phyloP scores from a whole-genome alignment of 2,113 vertebrate genomes.

The Heterochromis multidens region DNA sequence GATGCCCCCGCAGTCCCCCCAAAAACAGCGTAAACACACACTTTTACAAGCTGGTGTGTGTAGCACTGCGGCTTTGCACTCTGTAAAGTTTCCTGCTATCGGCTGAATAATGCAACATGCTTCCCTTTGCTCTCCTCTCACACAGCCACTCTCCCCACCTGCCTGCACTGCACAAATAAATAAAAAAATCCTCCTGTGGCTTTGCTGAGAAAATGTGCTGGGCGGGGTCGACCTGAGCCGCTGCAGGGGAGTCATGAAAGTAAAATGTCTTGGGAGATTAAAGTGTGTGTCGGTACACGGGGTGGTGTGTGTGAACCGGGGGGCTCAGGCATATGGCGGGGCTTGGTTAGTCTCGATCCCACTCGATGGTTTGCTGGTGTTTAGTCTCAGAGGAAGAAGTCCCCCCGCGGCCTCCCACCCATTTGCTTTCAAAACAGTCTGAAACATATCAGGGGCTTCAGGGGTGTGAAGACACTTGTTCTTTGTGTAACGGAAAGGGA shows the following conservation, averaged over 20 bases:
- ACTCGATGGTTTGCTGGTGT: conserved; percentile 38
- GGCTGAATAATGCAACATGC: conserved; percentile 1
- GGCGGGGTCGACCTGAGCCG: neutral
- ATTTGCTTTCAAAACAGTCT: conserved; percentile 15
- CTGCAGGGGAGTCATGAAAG: conserved; percentile 31
- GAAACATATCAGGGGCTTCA: conserved; percentile 5
- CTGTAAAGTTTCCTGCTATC: conserved; percentile 5
- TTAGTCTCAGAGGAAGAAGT: conserved; percentile 53
- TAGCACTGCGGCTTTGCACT: conserved; percentile 22
- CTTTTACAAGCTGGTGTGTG: conserved; percentile 33
- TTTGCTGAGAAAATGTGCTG: conserved; percentile 11
- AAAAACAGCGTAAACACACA: conserved; percentile 19
- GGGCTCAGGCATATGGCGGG: neutral
- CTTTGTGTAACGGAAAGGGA: neutral
- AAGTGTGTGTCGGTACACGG: conserved; percentile 14
- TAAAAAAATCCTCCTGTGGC: neutral
- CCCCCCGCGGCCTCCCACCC: neutral
- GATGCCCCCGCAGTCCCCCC: neutral
- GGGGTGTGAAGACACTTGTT: conserved; percentile 10
- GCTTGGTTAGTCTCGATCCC: neutral
- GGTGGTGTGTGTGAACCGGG: neutral
- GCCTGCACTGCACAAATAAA: conserved; percentile 6
- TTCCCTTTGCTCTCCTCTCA: neutral
- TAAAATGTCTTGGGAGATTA: conserved; percentile 39
- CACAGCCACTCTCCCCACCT: neutral